These are phyloP conservation scores for Sipunculus nudus DNA, from an alignment of 2,888 invertebrate species.

Conservation along the genomic window DNA sequence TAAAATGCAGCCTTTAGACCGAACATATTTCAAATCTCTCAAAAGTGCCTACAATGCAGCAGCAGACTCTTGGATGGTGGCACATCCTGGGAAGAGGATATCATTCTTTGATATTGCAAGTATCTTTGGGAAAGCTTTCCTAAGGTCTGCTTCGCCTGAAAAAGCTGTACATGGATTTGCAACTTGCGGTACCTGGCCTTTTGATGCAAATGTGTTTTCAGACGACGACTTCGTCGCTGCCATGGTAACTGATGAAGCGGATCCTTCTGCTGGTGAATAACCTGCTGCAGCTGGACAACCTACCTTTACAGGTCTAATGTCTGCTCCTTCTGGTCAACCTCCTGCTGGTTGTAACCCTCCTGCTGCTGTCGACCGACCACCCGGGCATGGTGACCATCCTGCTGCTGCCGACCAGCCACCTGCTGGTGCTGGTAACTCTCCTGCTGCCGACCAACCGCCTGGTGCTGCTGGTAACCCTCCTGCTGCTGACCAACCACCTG, in stretches of 20 bases:
- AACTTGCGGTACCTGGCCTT: slow-evolving; percentile 31
- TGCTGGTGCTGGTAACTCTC: no score
- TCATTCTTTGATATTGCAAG: slow-evolving; percentile 31
- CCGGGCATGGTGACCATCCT: no score
- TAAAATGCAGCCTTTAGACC: slow-evolving; percentile 47
- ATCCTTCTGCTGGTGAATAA: no score
- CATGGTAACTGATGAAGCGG: slow-evolving; percentile 17
- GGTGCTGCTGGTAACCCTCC: no score
- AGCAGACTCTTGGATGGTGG: slow-evolving; percentile 38
- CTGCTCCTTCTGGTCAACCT: no score
- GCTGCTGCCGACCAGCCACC: no score
- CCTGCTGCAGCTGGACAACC: no score
- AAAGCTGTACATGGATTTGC: slow-evolving; percentile 33
- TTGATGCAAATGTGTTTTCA: slow-evolving; percentile 24
- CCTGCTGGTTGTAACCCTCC: no score
- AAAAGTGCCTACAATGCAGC: slow-evolving; percentile 36
- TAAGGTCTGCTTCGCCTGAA: slow-evolving; percentile 27
- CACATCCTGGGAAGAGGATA: slow-evolving; percentile 34
- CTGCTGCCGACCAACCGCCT: no score
- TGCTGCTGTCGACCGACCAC: no score
- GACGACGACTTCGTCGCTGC: slow-evolving; percentile 30
- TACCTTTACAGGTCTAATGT: no score
- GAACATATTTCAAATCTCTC: slow-evolving; percentile 42
- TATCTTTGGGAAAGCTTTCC: slow-evolving; percentile 37
- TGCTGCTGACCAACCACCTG: no score